Percentiles rank a stretch among this genome's conserved stretches.
These are phyloP conservation scores for Nannoperca obscura DNA, from an alignment of 2,797 vertebrate species.

Conservation along the genomic window DNA sequence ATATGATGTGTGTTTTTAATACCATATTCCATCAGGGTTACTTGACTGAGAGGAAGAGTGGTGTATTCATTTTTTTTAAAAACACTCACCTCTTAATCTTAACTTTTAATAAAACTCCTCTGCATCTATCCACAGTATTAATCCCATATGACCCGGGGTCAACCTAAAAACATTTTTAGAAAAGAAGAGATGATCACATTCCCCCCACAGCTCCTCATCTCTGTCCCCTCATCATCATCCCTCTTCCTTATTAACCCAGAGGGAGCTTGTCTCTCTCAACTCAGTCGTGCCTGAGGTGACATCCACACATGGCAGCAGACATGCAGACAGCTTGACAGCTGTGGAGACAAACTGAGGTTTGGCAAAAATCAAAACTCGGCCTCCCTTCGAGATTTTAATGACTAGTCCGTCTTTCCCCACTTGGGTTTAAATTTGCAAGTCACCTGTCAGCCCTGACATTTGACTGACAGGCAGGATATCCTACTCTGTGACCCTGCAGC, in stretches of 20 bases:
- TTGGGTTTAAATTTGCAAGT: slow-evolving; percentile 56
- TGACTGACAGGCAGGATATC: slow-evolving; percentile 85
- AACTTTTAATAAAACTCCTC: slow-evolving; percentile 23
- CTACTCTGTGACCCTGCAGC: slow-evolving; percentile 75
- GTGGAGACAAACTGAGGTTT: slow-evolving; percentile 67
- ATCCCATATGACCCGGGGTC: slow-evolving; percentile 47
- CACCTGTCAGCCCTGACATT: slow-evolving; percentile 75
- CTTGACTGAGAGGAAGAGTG: not conserved
- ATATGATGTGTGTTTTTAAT: slow-evolving; percentile 4
- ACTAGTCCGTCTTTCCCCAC: slow-evolving; percentile 64
- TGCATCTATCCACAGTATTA: slow-evolving; percentile 16
- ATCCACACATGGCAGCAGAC: slow-evolving; percentile 61
- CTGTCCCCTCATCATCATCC: slow-evolving; percentile 32
- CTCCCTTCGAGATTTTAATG: slow-evolving; percentile 79
- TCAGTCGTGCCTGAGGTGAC: slow-evolving; percentile 72
- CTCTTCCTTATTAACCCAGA: slow-evolving; percentile 67
- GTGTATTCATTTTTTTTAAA: slow-evolving; percentile 6
- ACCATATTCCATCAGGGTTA: slow-evolving; percentile 1
- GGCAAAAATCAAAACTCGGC: slow-evolving; percentile 67
- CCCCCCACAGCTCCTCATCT: slow-evolving; percentile 23
- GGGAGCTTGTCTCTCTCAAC: slow-evolving; percentile 54
- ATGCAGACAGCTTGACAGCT: slow-evolving; percentile 77
- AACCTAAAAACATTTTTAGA: slow-evolving; percentile 14
- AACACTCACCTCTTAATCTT: slow-evolving; percentile 3
- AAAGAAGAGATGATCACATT: slow-evolving; percentile 15